phyloP scores from a whole-genome alignment of 2,888 invertebrate species.

The Phengaris arion region DNA sequence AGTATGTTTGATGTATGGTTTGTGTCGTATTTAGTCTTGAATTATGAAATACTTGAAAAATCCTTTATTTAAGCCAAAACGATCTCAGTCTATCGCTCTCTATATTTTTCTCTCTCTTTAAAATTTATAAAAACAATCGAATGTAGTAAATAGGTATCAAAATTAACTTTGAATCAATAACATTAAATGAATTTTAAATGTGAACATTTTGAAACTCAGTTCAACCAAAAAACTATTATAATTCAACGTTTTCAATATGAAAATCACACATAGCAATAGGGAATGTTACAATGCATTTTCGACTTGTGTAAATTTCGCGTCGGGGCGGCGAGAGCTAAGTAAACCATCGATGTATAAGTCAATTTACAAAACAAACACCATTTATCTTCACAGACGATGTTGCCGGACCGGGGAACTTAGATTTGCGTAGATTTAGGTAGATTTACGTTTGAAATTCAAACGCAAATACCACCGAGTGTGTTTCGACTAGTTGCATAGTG shows the following conservation, averaged over 20 bases:
- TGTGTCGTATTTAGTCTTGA: not conserved
- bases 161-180: too few relatives aligned
- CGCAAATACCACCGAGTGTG: slow-evolving; percentile 13
- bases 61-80: too few relatives aligned
- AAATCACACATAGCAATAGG: not conserved
- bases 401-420: slow-evolving; percentile 39
- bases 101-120: too few relatives aligned
- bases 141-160: too few relatives aligned
- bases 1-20: not conserved
- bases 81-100: too few relatives aligned
- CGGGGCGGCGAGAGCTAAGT: slow-evolving; percentile 27
- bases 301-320: slow-evolving; percentile 18
- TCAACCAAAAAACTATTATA: too few relatives aligned
- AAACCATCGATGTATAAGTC: slow-evolving; percentile 45
- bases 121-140: too few relatives aligned
- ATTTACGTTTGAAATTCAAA: slow-evolving; percentile 30
- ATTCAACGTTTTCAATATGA: too few relatives aligned
- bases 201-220: too few relatives aligned
- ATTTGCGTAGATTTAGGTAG: slow-evolving; percentile 34
- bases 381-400: slow-evolving; percentile 46
- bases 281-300: slow-evolving; percentile 18
- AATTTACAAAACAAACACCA: slow-evolving; percentile 50
- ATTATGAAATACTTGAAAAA: too few relatives aligned
- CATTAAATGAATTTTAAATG: too few relatives aligned
- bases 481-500: not conserved